Evolutionary conservation across 2,888 invertebrate genomes (phyloP).

Genomic region (Harpalus rubripes): DNA sequence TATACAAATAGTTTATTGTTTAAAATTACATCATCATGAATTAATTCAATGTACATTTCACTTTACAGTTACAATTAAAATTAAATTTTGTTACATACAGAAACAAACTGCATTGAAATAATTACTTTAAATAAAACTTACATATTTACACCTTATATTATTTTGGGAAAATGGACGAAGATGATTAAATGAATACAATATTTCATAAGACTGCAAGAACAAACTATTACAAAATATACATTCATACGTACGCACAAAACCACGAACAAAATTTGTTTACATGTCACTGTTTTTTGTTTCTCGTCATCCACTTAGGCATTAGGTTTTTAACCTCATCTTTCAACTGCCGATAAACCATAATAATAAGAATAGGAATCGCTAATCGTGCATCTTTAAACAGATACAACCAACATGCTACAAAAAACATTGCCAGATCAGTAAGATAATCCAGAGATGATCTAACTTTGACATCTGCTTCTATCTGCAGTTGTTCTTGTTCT

Average conservation of each 20-base stretch:
- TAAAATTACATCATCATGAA: conserved; percentile 16
- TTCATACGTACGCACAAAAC: not conserved
- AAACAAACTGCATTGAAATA: conserved; percentile 9
- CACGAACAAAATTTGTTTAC: not conserved
- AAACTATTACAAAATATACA: not conserved
- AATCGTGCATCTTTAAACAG: conserved; percentile 88
- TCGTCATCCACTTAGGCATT: conserved; percentile 81
- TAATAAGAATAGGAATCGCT: conserved; percentile 87
- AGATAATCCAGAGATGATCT: conserved; percentile 85
- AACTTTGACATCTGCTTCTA: conserved; percentile 84
- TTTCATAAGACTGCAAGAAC: conserved; percentile 4
- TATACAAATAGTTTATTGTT: conserved; percentile 52
- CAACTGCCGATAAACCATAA: conserved; percentile 88
- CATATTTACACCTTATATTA: conserved; percentile 22
- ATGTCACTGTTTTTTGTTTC: conserved; percentile 70
- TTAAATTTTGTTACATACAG: conserved; percentile 6
- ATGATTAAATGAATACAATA: not conserved
- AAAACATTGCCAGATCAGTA: conserved; percentile 86
- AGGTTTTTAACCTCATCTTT: conserved; percentile 82
- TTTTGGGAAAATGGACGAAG: conserved; percentile 6
- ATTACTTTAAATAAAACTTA: conserved; percentile 2
- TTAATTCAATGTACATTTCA: conserved; percentile 5
- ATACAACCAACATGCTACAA: conserved; percentile 90
- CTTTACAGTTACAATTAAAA: not conserved
- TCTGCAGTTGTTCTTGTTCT: conserved; percentile 80